phyloP scores from a whole-genome alignment of 2,888 invertebrate genomes.

The Hipparchia semele region DNA sequence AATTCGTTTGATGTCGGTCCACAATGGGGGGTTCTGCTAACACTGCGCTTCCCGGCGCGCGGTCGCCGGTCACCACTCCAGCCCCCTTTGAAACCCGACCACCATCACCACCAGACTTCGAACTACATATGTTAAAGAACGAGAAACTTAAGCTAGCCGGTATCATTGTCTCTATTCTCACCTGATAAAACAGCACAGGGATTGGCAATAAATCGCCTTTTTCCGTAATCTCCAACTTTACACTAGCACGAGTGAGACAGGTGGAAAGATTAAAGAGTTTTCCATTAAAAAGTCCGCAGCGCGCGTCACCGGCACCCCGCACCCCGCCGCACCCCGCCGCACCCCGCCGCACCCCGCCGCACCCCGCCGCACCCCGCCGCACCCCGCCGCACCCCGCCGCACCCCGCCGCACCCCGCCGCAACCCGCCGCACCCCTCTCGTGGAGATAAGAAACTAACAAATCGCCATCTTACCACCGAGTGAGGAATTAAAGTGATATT shows the following conservation, averaged over 20 bases:
- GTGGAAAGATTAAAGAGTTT: conserved; percentile 22
- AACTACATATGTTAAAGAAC: background rate
- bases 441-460: conserved; percentile 26
- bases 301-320: background rate
- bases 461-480: conserved; percentile 22
- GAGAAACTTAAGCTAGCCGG: background rate
- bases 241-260: conserved; percentile 4
- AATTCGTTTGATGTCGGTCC: no score
- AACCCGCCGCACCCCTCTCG: background rate
- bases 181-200: background rate
- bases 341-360: background rate
- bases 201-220: conserved; percentile 8
- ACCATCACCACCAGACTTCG: no score
- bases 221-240: conserved; percentile 2
- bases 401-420: background rate
- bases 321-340: no score
- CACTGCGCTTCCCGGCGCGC: no score
- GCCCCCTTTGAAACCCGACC: no score
- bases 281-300: conserved; percentile 21
- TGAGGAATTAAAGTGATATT: conserved; percentile 26
- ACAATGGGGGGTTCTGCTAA: no score
- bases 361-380: background rate
- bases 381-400: no score
- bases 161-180: background rate
- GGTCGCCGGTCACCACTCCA: no score